Percentiles rank a stretch among this genome's conserved stretches.
Conservation (phyloP, 2,797 vertebrate species). For the Hemitrygon akajei region DNA sequence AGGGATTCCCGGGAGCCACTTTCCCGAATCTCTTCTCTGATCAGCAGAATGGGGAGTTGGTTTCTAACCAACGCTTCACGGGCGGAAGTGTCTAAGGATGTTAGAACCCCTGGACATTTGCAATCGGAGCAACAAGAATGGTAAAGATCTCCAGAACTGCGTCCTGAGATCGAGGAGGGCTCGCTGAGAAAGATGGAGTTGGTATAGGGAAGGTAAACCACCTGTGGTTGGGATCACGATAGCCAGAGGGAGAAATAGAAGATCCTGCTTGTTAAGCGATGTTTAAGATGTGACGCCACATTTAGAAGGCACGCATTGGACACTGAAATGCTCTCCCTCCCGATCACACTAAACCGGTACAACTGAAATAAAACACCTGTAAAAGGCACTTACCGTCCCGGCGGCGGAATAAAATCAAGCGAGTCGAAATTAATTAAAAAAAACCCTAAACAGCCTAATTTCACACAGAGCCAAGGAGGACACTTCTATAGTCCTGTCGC, state of each 20-base stretch:
- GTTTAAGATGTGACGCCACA: neutral
- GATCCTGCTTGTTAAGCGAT: neutral
- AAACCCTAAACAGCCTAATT: neutral
- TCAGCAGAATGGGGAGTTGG: neutral
- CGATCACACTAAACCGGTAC: neutral
- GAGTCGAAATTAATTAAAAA: neutral
- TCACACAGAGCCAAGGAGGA: no score
- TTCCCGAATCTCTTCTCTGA: neutral
- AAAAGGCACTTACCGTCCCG: neutral
- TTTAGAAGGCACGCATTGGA: neutral
- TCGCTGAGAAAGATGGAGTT: neutral
- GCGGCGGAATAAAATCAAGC: neutral
- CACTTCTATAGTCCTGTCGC: neutral
- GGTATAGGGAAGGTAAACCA: neutral
- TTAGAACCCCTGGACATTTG: neutral
- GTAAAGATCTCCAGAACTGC: neutral
- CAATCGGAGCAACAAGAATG: neutral
- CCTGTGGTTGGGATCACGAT: neutral
- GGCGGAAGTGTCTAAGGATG: neutral
- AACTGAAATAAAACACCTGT: neutral
- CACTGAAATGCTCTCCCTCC: neutral
- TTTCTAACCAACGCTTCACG: neutral
- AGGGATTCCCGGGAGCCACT: neutral
- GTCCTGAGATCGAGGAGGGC: neutral
- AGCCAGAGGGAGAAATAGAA: neutral